phyloP scores from a whole-genome alignment of 1,140 invertebrate species.

The Drosophila seguyi region DNA sequence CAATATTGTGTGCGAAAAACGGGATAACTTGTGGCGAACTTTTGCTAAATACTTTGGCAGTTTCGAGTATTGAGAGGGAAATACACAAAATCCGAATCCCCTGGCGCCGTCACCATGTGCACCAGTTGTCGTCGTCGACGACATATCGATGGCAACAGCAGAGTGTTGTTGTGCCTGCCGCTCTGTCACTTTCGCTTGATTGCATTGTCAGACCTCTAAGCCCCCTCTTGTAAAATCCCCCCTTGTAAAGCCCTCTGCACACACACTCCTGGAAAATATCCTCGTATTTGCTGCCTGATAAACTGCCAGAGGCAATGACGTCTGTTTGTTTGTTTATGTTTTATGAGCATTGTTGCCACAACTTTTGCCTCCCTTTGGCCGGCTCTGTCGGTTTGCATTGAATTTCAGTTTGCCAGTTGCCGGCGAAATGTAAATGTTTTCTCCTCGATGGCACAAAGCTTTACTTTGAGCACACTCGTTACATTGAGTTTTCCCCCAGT shows the following conservation, averaged over 20 bases:
- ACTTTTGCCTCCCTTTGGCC: conserved; percentile 50
- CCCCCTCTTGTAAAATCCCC: not conserved
- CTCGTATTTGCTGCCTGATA: conserved; percentile 45
- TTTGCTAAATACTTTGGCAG: conserved; percentile 49
- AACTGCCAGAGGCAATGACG: conserved; percentile 60
- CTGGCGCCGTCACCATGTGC: conserved; percentile 38
- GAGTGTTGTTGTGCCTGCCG: conserved; percentile 27
- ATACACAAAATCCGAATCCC: conserved; percentile 27
- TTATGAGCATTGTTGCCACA: conserved; percentile 72
- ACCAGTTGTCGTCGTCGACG: conserved; percentile 33
- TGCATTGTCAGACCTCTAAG: conserved; percentile 59
- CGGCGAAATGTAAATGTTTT: conserved; percentile 74
- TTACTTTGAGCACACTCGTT: conserved; percentile 47
- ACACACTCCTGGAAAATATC: conserved; percentile 15
- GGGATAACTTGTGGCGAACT: conserved; percentile 46
- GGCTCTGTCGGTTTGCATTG: conserved; percentile 59
- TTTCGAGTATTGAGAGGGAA: conserved; percentile 18
- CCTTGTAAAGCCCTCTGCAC: not conserved
- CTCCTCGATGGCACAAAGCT: conserved; percentile 56
- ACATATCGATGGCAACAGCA: conserved; percentile 55
- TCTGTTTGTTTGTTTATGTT: conserved; percentile 79
- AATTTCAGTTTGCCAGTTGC: conserved; percentile 57
- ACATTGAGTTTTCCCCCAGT: conserved; percentile 1
- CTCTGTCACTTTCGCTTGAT: conserved; percentile 65
- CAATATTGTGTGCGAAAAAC: conserved; percentile 24